Evolutionary conservation across 2,888 invertebrate genomes (phyloP).

Genomic region (Gonocerus acuteangulatus): DNA sequence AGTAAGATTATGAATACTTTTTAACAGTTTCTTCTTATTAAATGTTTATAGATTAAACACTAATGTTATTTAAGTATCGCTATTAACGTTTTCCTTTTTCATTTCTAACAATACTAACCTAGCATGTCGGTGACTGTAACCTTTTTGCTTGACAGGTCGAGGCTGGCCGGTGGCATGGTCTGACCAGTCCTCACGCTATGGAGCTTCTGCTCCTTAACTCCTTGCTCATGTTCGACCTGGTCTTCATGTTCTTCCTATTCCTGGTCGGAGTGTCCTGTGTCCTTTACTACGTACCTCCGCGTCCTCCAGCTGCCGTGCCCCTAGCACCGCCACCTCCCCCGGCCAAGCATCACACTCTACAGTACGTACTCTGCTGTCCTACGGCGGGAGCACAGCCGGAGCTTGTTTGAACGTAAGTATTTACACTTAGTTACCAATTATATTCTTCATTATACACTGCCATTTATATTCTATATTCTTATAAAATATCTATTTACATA

Average conservation of each 20-base stretch:
- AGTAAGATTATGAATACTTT: no score
- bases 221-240: slow-evolving; percentile 80
- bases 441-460: no score
- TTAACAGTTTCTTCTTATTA: no score
- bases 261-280: slow-evolving; percentile 74
- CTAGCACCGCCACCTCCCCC: slow-evolving; percentile 43
- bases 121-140: neutral
- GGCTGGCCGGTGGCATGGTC: slow-evolving; percentile 9
- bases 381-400: slow-evolving; percentile 29
- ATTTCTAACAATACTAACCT: neutral
- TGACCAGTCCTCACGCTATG: slow-evolving; percentile 46
- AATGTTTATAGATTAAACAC: no score
- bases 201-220: slow-evolving; percentile 79
- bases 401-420: slow-evolving; percentile 33
- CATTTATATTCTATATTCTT: no score
- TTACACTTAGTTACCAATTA: no score
- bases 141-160: neutral
- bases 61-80: no score
- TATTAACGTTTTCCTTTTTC: no score
- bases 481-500: no score
- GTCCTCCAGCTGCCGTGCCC: slow-evolving; percentile 44
- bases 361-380: slow-evolving; percentile 33
- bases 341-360: slow-evolving; percentile 29
- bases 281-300: slow-evolving; percentile 70
- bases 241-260: slow-evolving; percentile 79